Evolutionary conservation across 1,140 invertebrate species (phyloP).

Genomic region (Lethocerus indicus): DNA sequence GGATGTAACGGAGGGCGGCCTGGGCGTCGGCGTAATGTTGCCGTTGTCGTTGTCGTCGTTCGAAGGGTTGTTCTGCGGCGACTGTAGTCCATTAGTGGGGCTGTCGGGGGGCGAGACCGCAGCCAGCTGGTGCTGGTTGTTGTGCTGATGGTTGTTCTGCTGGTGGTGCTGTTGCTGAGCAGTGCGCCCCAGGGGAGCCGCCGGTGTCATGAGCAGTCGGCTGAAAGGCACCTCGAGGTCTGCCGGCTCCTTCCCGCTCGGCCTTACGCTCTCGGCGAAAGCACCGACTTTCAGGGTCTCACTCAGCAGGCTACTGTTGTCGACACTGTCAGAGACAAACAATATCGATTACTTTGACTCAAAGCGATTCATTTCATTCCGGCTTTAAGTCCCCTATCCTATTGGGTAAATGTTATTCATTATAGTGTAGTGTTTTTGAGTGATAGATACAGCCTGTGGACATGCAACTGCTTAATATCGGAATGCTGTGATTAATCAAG

Average conservation of each 20-base stretch:
- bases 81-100: constrained; percentile 10
- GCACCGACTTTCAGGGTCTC: constrained; percentile 32
- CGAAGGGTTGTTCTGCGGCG: constrained; percentile 1
- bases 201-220: constrained; percentile 32
- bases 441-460: too few relatives aligned
- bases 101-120: too few relatives aligned
- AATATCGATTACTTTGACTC: background rate
- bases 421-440: too few relatives aligned
- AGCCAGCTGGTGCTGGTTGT: constrained; percentile 7
- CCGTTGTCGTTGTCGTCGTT: constrained; percentile 28
- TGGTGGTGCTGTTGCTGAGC: constrained; percentile 15
- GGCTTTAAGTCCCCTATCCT: too few relatives aligned
- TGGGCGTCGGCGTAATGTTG: constrained; percentile 26
- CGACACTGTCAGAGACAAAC: constrained; percentile 11
- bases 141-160: constrained; percentile 9
- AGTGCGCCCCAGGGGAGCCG: constrained; percentile 24
- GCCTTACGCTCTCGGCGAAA: constrained; percentile 38
- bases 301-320: constrained; percentile 9
- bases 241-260: constrained; percentile 33
- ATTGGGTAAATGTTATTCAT: too few relatives aligned
- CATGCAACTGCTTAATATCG: too few relatives aligned
- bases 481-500: too few relatives aligned
- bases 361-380: background rate
- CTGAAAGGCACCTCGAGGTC: constrained; percentile 49
- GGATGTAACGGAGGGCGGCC: constrained; percentile 14